phyloP scores from a whole-genome alignment of 2,888 invertebrate genomes.

The Physocephala rufipes region DNA sequence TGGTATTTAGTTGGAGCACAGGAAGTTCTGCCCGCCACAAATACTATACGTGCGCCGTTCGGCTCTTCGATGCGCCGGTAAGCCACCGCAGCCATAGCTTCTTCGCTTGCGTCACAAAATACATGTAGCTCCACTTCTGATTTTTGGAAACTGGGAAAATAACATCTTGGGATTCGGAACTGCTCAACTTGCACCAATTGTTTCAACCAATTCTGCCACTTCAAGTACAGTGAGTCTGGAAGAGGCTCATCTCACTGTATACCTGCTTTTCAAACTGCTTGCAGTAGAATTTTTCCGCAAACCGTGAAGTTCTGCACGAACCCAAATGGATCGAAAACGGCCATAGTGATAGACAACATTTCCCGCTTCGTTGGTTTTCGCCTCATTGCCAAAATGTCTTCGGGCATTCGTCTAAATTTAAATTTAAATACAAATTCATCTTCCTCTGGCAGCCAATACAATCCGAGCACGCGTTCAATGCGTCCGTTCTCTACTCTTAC shows the following conservation, averaged over 20 bases:
- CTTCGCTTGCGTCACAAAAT: constrained; percentile 19
- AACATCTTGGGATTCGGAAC: not conserved
- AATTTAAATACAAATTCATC: constrained; percentile 15
- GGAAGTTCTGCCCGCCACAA: constrained; percentile 13
- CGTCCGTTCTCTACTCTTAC: not conserved
- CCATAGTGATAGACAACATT: constrained; percentile 36
- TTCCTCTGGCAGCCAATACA: constrained; percentile 28
- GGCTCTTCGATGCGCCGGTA: not conserved
- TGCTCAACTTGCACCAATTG: constrained; percentile 6
- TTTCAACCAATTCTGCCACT: constrained; percentile 24
- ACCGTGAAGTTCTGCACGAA: constrained; percentile 37
- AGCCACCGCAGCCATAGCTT: constrained; percentile 13
- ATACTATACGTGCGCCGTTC: not conserved
- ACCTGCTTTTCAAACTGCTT: constrained; percentile 35
- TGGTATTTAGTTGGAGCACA: constrained; percentile 18
- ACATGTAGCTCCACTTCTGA: constrained; percentile 6
- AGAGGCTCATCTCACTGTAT: constrained; percentile 40
- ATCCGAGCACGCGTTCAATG: constrained; percentile 31
- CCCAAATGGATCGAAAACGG: constrained; percentile 31
- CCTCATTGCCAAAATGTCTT: not conserved
- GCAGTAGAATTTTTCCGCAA: constrained; percentile 37
- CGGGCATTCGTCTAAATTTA: constrained; percentile 1
- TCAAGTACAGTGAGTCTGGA: constrained; percentile 31
- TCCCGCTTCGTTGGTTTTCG: constrained; percentile 27
- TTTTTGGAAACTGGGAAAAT: constrained; percentile 6